Conservation (phyloP, 2,888 invertebrate species). For the Andrena hattorfiana region DNA sequence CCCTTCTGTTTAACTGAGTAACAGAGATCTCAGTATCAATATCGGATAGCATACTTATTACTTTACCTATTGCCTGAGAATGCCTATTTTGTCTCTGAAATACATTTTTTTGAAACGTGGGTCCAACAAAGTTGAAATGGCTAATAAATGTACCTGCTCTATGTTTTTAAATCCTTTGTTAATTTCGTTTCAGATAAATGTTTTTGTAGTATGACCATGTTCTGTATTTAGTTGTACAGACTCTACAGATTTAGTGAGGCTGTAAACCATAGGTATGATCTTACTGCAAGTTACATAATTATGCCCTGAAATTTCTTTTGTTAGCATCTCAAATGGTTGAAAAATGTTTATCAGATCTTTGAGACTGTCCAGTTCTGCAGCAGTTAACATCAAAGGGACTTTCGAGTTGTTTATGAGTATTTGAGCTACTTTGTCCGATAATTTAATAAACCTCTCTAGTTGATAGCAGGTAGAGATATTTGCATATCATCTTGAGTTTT, state of each 20-base stretch:
- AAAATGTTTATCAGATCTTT: conserved; percentile 2
- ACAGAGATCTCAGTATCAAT: background rate
- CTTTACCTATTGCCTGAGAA: background rate
- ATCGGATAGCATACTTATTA: background rate
- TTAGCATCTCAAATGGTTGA: background rate
- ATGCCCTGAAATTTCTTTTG: conserved; percentile 4
- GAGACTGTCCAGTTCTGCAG: conserved; percentile 1
- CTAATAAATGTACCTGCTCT: conserved; percentile 5
- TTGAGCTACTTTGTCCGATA: background rate
- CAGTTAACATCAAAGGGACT: background rate
- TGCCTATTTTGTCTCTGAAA: conserved; percentile 4
- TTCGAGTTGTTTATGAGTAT: background rate
- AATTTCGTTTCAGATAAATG: background rate
- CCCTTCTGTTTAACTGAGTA: background rate
- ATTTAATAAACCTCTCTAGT: background rate
- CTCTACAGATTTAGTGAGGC: conserved; percentile 6
- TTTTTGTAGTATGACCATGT: background rate
- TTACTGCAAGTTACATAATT: conserved; percentile 1
- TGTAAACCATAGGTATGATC: conserved; percentile 1
- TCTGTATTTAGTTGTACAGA: background rate
- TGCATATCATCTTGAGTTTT: background rate
- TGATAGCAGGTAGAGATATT: conserved; percentile 1
- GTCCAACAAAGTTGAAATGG: conserved; percentile 9
- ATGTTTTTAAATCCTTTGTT: background rate
- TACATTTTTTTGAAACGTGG: conserved; percentile 25